A percentile compares a stretch with the other conserved stretches of the same genome.
phyloP scores from a whole-genome alignment of 1,140 invertebrate genomes.

The Galendromus occidentalis region DNA sequence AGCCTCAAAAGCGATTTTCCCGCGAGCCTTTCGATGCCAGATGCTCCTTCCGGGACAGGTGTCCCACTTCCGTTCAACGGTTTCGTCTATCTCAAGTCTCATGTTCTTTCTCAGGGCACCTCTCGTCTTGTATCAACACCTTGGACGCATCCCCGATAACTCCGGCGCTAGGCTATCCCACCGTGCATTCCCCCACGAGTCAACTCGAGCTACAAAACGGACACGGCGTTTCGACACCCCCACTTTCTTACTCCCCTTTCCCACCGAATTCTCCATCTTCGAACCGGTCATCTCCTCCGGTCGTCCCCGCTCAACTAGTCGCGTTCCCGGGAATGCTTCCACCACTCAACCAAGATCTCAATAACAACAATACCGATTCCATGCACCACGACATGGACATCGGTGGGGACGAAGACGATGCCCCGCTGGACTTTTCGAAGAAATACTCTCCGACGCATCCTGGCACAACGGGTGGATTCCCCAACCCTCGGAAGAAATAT shows the following conservation, averaged over 20 bases:
- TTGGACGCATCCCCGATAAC: neutral
- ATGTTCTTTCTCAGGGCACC: neutral
- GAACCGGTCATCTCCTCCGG: neutral
- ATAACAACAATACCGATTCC: neutral
- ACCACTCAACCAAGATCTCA: neutral
- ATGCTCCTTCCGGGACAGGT: too few species aligned
- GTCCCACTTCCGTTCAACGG: too few species aligned
- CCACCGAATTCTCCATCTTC: neutral
- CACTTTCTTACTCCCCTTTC: neutral
- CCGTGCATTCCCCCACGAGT: neutral
- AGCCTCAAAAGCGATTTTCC: too few species aligned
- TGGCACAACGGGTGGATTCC: neutral
- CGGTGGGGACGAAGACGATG: neutral
- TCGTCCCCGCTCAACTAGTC: neutral
- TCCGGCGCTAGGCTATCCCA: neutral
- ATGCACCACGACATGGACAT: neutral
- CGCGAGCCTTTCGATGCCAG: too few species aligned
- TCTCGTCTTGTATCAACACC: slow-evolving; percentile 1
- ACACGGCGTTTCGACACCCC: neutral
- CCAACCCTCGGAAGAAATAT: slow-evolving; percentile 1
- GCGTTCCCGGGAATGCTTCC: neutral
- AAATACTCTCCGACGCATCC: neutral
- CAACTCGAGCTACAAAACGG: neutral
- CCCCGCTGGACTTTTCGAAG: neutral
- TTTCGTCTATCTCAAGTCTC: too few species aligned